Base-by-base conservation (phyloP, 2,888 invertebrate genomes). In the Laothoe populi region DNA sequence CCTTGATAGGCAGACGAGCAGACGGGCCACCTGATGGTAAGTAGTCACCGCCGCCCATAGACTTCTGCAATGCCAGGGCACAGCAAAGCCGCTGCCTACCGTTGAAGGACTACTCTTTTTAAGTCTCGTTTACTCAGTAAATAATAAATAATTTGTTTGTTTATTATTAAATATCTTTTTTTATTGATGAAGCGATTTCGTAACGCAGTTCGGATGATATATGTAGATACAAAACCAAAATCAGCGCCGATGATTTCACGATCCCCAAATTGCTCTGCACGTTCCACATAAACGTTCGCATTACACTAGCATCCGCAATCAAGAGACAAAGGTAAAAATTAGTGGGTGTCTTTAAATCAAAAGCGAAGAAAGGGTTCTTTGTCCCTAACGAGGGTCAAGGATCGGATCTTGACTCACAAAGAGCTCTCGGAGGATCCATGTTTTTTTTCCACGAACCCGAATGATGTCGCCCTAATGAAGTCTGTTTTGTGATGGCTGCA, bases 371-470 rank as follows among this genome's bases (percentile, higher is more conserved):
- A 78, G 77, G 79, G 74, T 75, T 74, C 71, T 76, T 83, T 82
- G 77, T 77, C 66, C 66, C 69, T 83, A 83, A 86, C 80, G 81
- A 85, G 82, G 84, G 82, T 82, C 79, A 83, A 81, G 75, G 66
- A 64, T 70, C 72, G 67, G 68, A 73, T 53, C 71, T 77, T 75
- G 74, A 73, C 74, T 80, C 73, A 74, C 78, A 81, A 78, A 75
- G 77, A 72, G 72, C 63, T 73, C 69, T 71, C 68, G 69, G 65
- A 64, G 73, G 77, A 71, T 71, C 69, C 64, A 61, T 63, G 63
- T 65, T 67, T 68, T 73, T 65, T 70, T 68, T 60, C 40, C 19
- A 10, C 24, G 40, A 49, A 42, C 16, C 19, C 49, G 62, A 40
- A 62, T 53, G 60, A 58, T 42, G 40, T 40, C 44, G 46, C 45